phyloP scores from a whole-genome alignment of 2,888 invertebrate genomes.

The Dynastes grantii region DNA sequence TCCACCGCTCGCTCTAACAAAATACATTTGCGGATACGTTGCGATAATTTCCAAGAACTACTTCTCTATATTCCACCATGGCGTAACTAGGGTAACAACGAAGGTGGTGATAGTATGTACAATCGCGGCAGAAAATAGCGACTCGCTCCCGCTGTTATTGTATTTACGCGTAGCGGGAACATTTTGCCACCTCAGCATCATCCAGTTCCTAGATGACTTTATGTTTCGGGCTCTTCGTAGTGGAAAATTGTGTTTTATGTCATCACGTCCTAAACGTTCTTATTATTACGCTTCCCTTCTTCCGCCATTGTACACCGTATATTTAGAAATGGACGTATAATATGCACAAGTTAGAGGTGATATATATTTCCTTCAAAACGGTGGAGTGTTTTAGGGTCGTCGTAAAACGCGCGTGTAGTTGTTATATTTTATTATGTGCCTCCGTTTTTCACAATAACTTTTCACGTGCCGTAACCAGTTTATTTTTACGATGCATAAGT shows the following conservation, averaged over 20 bases:
- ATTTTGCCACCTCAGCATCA: slow-evolving; percentile 18
- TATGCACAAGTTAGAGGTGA: slow-evolving; percentile 36
- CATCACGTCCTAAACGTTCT: slow-evolving; percentile 37
- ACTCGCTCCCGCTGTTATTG: slow-evolving; percentile 4
- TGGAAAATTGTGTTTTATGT: slow-evolving; percentile 45
- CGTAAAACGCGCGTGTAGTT: slow-evolving; percentile 31
- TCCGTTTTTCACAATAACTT: slow-evolving; percentile 30
- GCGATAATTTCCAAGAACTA: slow-evolving; percentile 26
- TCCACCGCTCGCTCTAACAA: slow-evolving; percentile 26
- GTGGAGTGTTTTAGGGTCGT: slow-evolving; percentile 18
- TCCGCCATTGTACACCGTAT: slow-evolving; percentile 7
- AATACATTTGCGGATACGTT: slow-evolving; percentile 29
- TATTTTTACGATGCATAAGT: slow-evolving; percentile 35
- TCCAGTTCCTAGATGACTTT: slow-evolving; percentile 17
- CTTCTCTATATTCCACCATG: slow-evolving; percentile 15
- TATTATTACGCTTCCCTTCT: slow-evolving; percentile 35
- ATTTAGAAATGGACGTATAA: slow-evolving; percentile 31
- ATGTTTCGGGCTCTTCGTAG: slow-evolving; percentile 34
- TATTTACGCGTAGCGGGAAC: slow-evolving; percentile 10
- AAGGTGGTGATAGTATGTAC: not conserved
- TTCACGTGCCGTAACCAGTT: slow-evolving; percentile 36
- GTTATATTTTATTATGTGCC: slow-evolving; percentile 34
- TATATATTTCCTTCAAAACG: slow-evolving; percentile 27
- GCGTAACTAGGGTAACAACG: slow-evolving; percentile 5
- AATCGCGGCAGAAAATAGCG: slow-evolving; percentile 17